phyloP scores from a whole-genome alignment of 2,888 invertebrate genomes.

The Volucella inflata region DNA sequence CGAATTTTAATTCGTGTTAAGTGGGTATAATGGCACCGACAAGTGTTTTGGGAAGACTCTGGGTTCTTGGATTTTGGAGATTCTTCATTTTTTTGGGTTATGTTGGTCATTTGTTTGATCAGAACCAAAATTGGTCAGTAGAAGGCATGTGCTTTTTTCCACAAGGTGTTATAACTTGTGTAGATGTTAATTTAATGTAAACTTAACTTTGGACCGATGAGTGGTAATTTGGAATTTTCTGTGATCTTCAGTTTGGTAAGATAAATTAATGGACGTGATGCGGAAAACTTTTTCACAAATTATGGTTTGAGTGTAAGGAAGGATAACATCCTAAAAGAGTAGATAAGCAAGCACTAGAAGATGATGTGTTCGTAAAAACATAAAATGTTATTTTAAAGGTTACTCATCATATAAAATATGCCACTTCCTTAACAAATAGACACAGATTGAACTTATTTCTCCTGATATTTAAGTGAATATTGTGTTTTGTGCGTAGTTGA shows the following conservation, averaged over 20 bases:
- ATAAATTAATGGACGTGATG: constrained; percentile 21
- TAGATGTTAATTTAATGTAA: constrained; percentile 23
- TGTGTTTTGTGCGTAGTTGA: too few species aligned
- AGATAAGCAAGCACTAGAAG: not conserved
- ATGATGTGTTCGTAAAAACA: not conserved
- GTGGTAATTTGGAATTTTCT: not conserved
- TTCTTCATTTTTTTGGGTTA: not conserved
- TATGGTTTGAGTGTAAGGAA: not conserved
- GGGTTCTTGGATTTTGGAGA: not conserved
- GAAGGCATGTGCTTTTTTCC: not conserved
- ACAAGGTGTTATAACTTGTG: not conserved
- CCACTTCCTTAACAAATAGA: too few species aligned
- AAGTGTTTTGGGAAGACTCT: constrained; percentile 25
- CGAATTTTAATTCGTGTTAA: constrained; percentile 38
- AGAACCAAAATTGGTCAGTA: constrained; percentile 2
- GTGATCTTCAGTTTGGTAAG: not conserved
- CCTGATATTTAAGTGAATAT: too few species aligned
- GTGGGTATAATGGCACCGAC: constrained; percentile 43
- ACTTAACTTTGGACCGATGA: not conserved
- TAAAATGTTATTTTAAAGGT: too few species aligned
- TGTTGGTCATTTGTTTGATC: constrained; percentile 12
- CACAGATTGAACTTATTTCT: too few species aligned
- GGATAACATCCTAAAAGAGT: not conserved
- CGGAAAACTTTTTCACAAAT: constrained; percentile 18
- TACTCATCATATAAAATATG: too few species aligned